A percentile compares a stretch with the other conserved stretches of the same genome.
phyloP scores from a whole-genome alignment of 1,140 invertebrate genomes.

The Anagrus nilaparvatae region DNA sequence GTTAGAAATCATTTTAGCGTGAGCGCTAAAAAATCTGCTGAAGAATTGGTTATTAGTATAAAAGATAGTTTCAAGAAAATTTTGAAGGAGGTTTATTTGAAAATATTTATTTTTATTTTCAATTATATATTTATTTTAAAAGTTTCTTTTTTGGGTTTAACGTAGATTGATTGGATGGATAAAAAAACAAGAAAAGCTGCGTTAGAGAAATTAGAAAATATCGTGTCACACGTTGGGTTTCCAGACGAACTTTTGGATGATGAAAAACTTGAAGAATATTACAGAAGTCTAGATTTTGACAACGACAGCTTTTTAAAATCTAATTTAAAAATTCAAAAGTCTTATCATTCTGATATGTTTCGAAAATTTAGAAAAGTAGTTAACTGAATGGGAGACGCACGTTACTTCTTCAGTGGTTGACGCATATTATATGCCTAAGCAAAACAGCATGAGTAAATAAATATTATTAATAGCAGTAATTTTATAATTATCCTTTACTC shows the following conservation, averaged over 20 bases:
- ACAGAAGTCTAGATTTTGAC: constrained; percentile 59
- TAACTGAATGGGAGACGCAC: constrained; percentile 58
- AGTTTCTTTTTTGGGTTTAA: constrained; percentile 11
- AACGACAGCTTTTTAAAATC: constrained; percentile 60
- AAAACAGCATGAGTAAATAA: constrained; percentile 56
- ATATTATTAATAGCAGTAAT: too few relatives aligned
- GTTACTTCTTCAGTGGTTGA: constrained; percentile 57
- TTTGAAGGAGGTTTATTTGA: too few relatives aligned
- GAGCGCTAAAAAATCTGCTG: constrained; percentile 70
- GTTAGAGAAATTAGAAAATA: constrained; percentile 61
- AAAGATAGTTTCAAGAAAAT: too few relatives aligned
- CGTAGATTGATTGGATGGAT: constrained; percentile 81
- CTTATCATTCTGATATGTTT: too few relatives aligned
- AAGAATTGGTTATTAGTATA: too few relatives aligned
- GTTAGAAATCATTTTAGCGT: constrained; percentile 78
- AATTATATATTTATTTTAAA: too few relatives aligned
- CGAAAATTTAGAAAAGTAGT: too few relatives aligned
- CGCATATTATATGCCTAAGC: constrained; percentile 55
- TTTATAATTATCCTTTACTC: too few relatives aligned
- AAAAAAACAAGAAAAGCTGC: constrained; percentile 59
- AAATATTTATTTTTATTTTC: too few relatives aligned
- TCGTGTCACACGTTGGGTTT: constrained; percentile 71
- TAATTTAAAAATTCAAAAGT: constrained; percentile 60
- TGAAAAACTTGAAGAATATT: constrained; percentile 64
- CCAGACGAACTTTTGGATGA: constrained; percentile 71